Percentiles rank a stretch among this genome's conserved stretches.
Evolutionary conservation across 2,113 vertebrate genomes (phyloP).

Genomic region (Natator depressus): DNA sequence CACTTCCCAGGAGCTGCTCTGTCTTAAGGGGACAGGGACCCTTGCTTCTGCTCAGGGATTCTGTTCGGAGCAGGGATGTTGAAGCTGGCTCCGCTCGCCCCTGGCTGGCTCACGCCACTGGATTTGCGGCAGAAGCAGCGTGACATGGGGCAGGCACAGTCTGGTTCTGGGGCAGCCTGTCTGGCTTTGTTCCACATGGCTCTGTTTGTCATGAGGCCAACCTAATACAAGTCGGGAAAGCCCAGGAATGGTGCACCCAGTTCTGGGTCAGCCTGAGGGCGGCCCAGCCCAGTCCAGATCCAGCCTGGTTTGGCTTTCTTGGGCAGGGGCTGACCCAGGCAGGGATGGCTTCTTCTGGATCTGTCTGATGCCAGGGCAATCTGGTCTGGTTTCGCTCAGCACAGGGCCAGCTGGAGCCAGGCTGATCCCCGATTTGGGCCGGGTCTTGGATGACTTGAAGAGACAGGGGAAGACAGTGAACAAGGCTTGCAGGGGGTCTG

Average conservation of each 20-base stretch:
- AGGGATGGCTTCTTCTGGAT: background rate
- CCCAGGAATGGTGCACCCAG: background rate
- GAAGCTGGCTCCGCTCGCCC: too few relatives aligned
- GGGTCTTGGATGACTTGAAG: background rate
- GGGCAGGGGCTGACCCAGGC: accelerated
- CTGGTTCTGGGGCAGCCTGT: accelerated
- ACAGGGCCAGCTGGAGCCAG: background rate
- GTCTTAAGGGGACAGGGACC: too few relatives aligned
- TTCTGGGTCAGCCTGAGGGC: background rate
- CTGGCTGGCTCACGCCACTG: too few relatives aligned
- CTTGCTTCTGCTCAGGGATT: too few relatives aligned
- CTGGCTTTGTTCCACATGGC: too few relatives aligned
- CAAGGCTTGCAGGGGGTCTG: background rate
- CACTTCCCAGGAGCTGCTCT: too few relatives aligned
- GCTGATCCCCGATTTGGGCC: accelerated
- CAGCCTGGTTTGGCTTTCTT: accelerated
- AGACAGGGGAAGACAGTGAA: background rate
- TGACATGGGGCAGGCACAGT: background rate
- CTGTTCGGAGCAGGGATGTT: too few relatives aligned
- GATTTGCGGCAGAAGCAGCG: too few relatives aligned
- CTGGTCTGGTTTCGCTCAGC: background rate
- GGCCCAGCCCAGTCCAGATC: background rate
- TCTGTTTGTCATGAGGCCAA: background rate
- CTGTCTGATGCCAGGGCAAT: background rate
- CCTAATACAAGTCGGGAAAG: background rate